Evolutionary conservation across 2,113 vertebrate genomes (phyloP).

Genomic region (Arizona elegans): DNA sequence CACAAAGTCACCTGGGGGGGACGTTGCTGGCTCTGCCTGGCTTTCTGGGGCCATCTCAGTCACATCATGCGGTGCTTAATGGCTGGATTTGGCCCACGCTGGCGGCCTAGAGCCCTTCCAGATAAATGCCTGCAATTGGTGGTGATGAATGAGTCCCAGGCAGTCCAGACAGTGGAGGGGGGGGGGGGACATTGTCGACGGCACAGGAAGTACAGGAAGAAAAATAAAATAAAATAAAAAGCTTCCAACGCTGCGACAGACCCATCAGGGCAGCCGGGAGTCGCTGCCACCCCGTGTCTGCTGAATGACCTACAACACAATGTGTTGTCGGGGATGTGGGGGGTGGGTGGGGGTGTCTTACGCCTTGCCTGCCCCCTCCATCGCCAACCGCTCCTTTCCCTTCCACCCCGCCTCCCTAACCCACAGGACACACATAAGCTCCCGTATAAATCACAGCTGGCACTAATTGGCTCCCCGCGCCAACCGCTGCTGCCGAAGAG

Average conservation of each 20-base stretch:
- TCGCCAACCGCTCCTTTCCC: background rate
- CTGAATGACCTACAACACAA: background rate
- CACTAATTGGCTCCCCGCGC: slow-evolving; percentile 26
- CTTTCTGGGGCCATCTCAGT: background rate
- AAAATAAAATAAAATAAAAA: background rate
- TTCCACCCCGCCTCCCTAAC: background rate
- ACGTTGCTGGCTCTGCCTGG: background rate
- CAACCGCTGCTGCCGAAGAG: slow-evolving; percentile 14
- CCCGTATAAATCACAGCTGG: slow-evolving; percentile 35
- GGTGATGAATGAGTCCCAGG: background rate
- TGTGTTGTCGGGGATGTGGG: background rate
- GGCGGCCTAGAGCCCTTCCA: background rate
- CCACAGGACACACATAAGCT: slow-evolving; percentile 9
- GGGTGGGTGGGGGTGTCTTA: background rate
- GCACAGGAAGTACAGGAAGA: background rate
- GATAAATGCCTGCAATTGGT: background rate
- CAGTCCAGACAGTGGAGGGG: background rate
- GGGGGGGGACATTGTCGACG: background rate
- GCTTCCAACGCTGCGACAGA: background rate
- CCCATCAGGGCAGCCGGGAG: background rate
- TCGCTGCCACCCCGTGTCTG: background rate
- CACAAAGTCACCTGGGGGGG: no score
- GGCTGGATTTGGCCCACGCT: background rate
- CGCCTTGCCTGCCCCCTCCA: background rate
- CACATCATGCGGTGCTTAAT: background rate